phyloP scores from a whole-genome alignment of 2,888 invertebrate genomes.

The Plebejus argus region DNA sequence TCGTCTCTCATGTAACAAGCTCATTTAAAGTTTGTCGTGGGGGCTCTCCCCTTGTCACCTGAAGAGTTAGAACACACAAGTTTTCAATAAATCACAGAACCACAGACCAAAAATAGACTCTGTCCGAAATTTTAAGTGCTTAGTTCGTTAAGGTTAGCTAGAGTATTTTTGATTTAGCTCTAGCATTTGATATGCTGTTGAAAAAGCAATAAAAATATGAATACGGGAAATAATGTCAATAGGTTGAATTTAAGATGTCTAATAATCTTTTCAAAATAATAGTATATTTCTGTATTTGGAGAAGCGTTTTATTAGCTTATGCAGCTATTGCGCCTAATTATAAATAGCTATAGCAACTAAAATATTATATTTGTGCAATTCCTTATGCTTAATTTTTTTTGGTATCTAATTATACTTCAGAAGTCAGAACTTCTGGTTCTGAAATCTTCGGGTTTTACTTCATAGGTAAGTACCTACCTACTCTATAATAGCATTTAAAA shows the following conservation, averaged over 20 bases:
- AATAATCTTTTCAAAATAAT: too few relatives aligned
- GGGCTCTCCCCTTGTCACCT: constrained; percentile 59
- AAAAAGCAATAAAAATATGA: background rate
- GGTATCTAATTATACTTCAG: too few relatives aligned
- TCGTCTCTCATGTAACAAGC: constrained; percentile 75
- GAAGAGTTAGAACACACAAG: constrained; percentile 63
- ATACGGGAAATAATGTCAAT: background rate
- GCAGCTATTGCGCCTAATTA: too few relatives aligned
- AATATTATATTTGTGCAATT: too few relatives aligned
- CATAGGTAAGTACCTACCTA: too few relatives aligned
- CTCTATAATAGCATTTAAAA: too few relatives aligned
- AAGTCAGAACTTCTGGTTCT: too few relatives aligned
- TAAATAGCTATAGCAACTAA: too few relatives aligned
- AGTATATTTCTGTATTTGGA: too few relatives aligned
- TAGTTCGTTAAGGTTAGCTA: background rate
- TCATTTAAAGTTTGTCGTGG: constrained; percentile 73
- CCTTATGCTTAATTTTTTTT: too few relatives aligned
- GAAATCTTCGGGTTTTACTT: too few relatives aligned
- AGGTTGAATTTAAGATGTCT: background rate
- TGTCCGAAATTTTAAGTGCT: constrained; percentile 18
- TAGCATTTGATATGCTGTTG: background rate
- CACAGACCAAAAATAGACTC: constrained; percentile 7
- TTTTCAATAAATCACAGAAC: constrained; percentile 60
- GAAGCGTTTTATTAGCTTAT: too few relatives aligned
- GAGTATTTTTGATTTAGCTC: background rate